Conservation (phyloP, 2,888 invertebrate species). For the Caenorhabditis sulstoni region DNA sequence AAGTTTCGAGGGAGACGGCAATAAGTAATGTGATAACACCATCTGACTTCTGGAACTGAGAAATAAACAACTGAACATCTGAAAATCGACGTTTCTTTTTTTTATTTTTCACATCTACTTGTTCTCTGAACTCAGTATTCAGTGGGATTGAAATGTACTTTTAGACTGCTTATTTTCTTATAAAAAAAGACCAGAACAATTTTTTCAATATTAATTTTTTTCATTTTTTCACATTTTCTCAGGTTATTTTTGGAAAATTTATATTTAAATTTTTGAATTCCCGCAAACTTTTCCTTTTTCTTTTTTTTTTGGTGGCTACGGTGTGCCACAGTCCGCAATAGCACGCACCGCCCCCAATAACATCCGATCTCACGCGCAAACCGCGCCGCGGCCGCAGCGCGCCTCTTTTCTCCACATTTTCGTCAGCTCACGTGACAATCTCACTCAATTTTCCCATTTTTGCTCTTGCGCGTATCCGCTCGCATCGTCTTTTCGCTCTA, state of each 20-base stretch:
- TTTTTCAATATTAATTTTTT: too few relatives aligned
- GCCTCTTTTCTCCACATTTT: neutral
- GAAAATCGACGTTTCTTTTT: too few relatives aligned
- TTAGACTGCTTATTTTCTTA: too few relatives aligned
- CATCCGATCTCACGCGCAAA: slow-evolving; percentile 18
- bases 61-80: too few relatives aligned
- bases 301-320: neutral
- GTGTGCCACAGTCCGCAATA: slow-evolving; percentile 19
- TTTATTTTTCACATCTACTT: too few relatives aligned
- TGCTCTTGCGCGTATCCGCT: neutral
- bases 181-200: too few relatives aligned
- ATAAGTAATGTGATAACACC: too few relatives aligned
- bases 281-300: neutral
- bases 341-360: slow-evolving; percentile 17
- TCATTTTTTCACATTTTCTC: too few relatives aligned
- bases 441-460: neutral
- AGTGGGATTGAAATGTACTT: too few relatives aligned
- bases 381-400: slow-evolving; percentile 43
- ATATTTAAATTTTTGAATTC: neutral
- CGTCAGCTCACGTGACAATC: neutral
- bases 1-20: too few relatives aligned
- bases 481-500: neutral
- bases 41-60: neutral
- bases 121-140: too few relatives aligned
- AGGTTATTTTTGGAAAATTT: too few relatives aligned